A percentile compares a stretch with the other conserved stretches of the same genome.
Conservation (phyloP, 2,888 invertebrate genomes). For the Criorhina ranunculi region DNA sequence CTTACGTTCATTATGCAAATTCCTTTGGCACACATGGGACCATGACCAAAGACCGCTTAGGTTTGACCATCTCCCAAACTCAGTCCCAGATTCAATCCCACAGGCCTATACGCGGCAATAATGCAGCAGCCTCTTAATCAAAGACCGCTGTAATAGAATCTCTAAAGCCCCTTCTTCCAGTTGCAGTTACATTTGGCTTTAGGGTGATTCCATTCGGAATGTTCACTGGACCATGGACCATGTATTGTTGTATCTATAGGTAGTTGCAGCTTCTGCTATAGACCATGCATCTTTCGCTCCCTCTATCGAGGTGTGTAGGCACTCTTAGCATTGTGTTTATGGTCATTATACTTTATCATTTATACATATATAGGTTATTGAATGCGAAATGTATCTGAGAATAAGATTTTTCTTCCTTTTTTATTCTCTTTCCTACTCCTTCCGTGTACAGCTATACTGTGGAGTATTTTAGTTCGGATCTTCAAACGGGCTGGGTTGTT, state of each 20-base stretch:
- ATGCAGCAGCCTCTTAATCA: constrained; percentile 69
- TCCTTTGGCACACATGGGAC: constrained; percentile 63
- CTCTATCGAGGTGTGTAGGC: constrained; percentile 38
- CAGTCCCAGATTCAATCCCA: constrained; percentile 38
- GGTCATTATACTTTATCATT: constrained; percentile 76
- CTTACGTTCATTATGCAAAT: constrained; percentile 75
- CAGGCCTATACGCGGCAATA: constrained; percentile 33
- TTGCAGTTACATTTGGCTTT: constrained; percentile 29
- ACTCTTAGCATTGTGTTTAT: constrained; percentile 71
- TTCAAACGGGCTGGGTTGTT: constrained; percentile 91
- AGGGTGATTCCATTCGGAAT: constrained; percentile 60
- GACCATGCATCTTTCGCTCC: constrained; percentile 28
- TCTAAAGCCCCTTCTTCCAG: constrained; percentile 11
- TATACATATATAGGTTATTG: constrained; percentile 73
- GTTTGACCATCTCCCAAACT: constrained; percentile 60
- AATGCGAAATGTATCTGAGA: constrained; percentile 73
- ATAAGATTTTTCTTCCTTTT: constrained; percentile 45
- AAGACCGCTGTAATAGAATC: constrained; percentile 69
- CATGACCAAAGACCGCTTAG: constrained; percentile 39
- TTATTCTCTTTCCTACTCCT: constrained; percentile 22
- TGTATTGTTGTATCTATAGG: constrained; percentile 28
- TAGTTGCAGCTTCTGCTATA: constrained; percentile 31
- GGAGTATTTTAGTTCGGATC: constrained; percentile 91
- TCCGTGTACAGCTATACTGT: constrained; percentile 88
- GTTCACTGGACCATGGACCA: constrained; percentile 66